Evolutionary conservation across 2,797 vertebrate species (phyloP), one percentile per base, ranked within the genome.

Genomic region (Streptopelia turtur): DNA sequence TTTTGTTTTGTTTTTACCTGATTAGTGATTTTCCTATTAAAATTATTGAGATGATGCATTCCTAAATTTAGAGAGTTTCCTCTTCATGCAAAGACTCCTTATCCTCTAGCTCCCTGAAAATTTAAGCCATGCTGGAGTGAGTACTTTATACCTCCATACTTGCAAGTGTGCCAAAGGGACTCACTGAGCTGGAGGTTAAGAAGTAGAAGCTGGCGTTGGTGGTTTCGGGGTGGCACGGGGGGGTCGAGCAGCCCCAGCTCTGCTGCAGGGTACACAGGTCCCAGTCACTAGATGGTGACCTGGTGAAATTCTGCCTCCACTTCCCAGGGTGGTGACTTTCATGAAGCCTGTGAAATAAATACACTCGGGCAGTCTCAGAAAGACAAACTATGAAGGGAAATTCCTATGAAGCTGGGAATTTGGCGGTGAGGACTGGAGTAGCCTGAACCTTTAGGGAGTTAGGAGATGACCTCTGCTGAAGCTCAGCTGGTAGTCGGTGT

Each of bases 251-350:
- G 37, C 3, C 69, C 31, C 50, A 85, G 8, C 13, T 39, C 3
- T 1, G 39, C 71, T 76, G 8, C 1, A 0, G 7, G 43, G 47
- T 18, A 31, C 8, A 5, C 10, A 55, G 35, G 17, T 66, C 39
- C 11, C n/a, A 45, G n/a, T 50, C 84, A 71, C 45, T 57, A 23
- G 41, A 41, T 77, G 55, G 15, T 63, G 52, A 87, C 68, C 57
- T 65, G 45, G 31, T 60, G 43, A 75, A 12, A 1, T 55, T 83
- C 72, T 61, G 12, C 23, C 22, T 72, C 24, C 1, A 2, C 55
- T 69, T 83, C 43, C 30, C 7, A 2, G 16, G 23, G 11, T 0
- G 2, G 6, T 4, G 6, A 49, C 43, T 87, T 71, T 33, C 1
- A 3, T 1, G 20, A 72, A 52, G 41, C 11, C 30, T 75, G 57